phyloP scores from a whole-genome alignment of 2,888 invertebrate species.

The Nebria salina region DNA sequence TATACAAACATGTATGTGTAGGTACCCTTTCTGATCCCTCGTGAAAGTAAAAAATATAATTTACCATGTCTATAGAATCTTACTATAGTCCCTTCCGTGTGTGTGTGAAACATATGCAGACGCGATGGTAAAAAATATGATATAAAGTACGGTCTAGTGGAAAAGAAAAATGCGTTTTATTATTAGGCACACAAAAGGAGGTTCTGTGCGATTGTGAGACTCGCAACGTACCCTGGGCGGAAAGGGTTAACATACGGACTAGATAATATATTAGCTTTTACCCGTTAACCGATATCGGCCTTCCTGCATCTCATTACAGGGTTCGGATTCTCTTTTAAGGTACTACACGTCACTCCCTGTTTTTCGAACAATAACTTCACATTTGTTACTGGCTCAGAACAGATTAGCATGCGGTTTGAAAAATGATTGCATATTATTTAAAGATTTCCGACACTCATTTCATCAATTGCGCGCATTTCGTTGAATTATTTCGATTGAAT shows the following conservation, averaged over 20 bases:
- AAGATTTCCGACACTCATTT: background rate
- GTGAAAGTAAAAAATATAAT: conserved; percentile 55
- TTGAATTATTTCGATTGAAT: background rate
- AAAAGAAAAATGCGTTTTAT: conserved; percentile 65
- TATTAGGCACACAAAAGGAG: conserved; percentile 61
- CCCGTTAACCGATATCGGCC: conserved; percentile 22
- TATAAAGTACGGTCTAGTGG: conserved; percentile 65
- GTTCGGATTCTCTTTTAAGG: background rate
- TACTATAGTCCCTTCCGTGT: conserved; percentile 48
- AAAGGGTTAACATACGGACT: conserved; percentile 51
- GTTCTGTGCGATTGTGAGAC: conserved; percentile 44
- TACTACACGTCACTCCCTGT: background rate
- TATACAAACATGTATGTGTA: conserved; percentile 33
- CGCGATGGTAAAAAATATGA: conserved; percentile 59
- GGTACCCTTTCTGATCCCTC: conserved; percentile 49
- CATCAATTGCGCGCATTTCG: background rate
- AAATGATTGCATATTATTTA: background rate
- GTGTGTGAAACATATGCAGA: conserved; percentile 51
- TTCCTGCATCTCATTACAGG: conserved; percentile 48
- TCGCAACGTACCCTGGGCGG: conserved; percentile 50
- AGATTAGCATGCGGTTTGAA: conserved; percentile 10
- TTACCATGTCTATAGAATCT: conserved; percentile 58
- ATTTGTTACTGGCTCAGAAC: background rate
- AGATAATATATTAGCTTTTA: conserved; percentile 49
- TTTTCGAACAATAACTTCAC: background rate